These are phyloP conservation scores for Ochropacha duplaris DNA, from an alignment of 2,888 invertebrate species.

Conservation along the genomic window DNA sequence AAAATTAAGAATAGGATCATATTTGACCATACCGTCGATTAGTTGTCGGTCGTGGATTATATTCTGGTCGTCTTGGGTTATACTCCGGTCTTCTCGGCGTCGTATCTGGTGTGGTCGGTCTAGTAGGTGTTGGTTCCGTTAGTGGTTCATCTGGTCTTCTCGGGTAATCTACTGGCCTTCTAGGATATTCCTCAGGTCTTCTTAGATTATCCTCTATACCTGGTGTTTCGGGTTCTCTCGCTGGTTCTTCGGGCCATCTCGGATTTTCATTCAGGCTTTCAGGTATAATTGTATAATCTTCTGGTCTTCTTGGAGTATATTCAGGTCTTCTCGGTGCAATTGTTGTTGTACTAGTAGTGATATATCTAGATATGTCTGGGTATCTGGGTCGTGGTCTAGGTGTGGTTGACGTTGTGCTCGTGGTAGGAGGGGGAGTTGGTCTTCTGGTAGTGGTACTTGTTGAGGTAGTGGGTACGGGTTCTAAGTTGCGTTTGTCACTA, in stretches of 20 bases:
- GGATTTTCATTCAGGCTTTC: constrained; percentile 22
- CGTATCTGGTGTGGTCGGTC: constrained; percentile 18
- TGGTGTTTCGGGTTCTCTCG: not conserved
- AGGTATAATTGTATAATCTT: constrained; percentile 16
- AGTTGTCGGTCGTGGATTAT: constrained; percentile 9
- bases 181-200: constrained; percentile 10
- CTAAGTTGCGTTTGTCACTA: not conserved
- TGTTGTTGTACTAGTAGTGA: constrained; percentile 28
- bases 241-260: constrained; percentile 18
- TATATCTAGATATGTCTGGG: constrained; percentile 20
- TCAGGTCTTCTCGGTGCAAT: constrained; percentile 26
- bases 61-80: constrained; percentile 11
- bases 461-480: constrained; percentile 15
- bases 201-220: not conserved
- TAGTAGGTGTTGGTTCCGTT: constrained; percentile 2
- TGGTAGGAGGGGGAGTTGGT: constrained; percentile 12
- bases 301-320: not conserved
- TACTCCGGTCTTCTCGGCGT: constrained; percentile 8
- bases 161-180: not conserved
- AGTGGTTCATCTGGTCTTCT: constrained; percentile 9
- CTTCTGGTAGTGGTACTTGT: constrained; percentile 5
- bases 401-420: constrained; percentile 18
- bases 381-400: constrained; percentile 9
- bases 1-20: too few species aligned
- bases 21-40: not conserved